phyloP scores from a whole-genome alignment of 2,797 vertebrate genomes.

The Sternarchorhynchus goeldii region DNA sequence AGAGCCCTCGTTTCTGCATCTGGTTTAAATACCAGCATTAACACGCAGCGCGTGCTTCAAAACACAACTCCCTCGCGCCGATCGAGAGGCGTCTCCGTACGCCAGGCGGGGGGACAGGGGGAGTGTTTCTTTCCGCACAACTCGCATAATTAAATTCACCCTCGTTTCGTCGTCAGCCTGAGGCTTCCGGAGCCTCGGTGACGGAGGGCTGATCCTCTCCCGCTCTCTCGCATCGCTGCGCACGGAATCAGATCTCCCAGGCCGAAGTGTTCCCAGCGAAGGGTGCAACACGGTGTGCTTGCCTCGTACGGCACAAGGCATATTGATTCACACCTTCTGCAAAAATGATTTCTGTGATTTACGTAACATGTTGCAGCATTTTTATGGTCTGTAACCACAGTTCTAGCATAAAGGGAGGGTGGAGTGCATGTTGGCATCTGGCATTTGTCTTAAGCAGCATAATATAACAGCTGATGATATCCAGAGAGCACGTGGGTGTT shows the following conservation, averaged over 20 bases:
- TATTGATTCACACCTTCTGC: not conserved
- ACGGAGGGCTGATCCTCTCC: conserved; percentile 40
- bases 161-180: conserved; percentile 25
- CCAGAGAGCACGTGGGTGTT: conserved; percentile 2
- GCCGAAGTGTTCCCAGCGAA: conserved; percentile 21
- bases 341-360: not conserved
- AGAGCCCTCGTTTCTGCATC: no score
- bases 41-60: no score
- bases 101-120: no score
- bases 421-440: no score
- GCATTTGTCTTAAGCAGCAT: no score
- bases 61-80: no score
- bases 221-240: conserved; percentile 31
- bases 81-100: no score
- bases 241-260: conserved; percentile 28
- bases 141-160: conserved; percentile 49
- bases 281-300: not conserved
- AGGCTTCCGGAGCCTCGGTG: conserved; percentile 37
- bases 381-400: not conserved
- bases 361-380: not conserved
- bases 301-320: not conserved
- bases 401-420: no score
- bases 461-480: conserved; percentile 8
- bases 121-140: conserved; percentile 5
- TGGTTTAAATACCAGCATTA: no score